A percentile compares a stretch with the other conserved stretches of the same genome.
Conservation (phyloP, 2,888 invertebrate genomes). For the Spodoptera exigua region DNA sequence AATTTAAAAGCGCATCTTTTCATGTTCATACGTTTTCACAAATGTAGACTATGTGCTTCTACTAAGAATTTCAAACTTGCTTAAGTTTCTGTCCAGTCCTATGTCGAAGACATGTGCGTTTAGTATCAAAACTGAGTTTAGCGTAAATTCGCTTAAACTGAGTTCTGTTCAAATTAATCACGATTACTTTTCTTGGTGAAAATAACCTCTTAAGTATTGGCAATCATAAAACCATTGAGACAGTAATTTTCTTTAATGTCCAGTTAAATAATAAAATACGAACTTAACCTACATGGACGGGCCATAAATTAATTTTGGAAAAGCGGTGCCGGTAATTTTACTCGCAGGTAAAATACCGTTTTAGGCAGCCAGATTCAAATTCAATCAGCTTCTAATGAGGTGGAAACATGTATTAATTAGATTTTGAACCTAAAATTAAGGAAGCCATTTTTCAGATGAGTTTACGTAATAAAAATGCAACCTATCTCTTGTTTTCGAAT, state of each 20-base stretch:
- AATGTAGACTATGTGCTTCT: too few relatives aligned
- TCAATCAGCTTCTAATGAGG: conserved; percentile 30
- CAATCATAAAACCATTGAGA: not conserved
- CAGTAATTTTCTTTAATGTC: not conserved
- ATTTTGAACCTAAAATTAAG: not conserved
- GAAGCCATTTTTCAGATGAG: conserved; percentile 7
- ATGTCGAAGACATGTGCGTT: too few relatives aligned
- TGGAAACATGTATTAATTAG: not conserved
- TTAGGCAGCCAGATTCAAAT: conserved; percentile 12
- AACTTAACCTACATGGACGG: not conserved
- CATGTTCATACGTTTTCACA: too few relatives aligned
- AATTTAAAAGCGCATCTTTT: not conserved
- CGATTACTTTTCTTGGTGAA: too few relatives aligned
- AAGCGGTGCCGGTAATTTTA: conserved; percentile 22
- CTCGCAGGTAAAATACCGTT: conserved; percentile 6
- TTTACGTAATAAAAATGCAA: not conserved
- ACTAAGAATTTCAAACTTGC: too few relatives aligned
- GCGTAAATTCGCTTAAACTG: too few relatives aligned
- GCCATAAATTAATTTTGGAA: conserved; percentile 33
- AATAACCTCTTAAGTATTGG: too few relatives aligned
- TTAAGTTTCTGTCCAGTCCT: too few relatives aligned
- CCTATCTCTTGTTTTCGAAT: too few relatives aligned
- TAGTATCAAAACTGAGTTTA: too few relatives aligned
- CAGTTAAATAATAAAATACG: not conserved
- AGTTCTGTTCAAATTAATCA: too few relatives aligned